A percentile compares a stretch with the other conserved stretches of the same genome.
These are phyloP conservation scores for Synanthedon andrenaeformis DNA, from an alignment of 2,888 invertebrate genomes.

Conservation along the genomic window DNA sequence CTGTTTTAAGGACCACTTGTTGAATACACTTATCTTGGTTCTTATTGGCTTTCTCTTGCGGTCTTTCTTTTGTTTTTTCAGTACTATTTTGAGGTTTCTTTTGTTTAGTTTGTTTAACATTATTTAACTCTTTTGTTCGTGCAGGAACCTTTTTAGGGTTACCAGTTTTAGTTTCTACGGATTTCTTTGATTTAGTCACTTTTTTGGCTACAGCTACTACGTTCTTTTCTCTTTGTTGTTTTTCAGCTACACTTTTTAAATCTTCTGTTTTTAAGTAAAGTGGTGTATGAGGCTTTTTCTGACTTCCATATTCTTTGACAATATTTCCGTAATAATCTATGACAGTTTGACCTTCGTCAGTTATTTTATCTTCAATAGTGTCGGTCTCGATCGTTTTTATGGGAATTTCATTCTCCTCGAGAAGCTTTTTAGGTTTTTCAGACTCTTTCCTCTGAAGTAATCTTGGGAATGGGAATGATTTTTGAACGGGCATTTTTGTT, in stretches of 20 bases:
- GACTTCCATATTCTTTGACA: conserved; percentile 76
- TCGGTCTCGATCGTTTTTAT: conserved; percentile 22
- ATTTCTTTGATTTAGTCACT: conserved; percentile 22
- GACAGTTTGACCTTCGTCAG: conserved; percentile 77
- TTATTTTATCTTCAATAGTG: conserved; percentile 42
- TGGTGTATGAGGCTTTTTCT: conserved; percentile 56
- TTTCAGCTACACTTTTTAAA: conserved; percentile 70
- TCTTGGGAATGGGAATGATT: conserved; percentile 46
- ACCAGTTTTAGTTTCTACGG: conserved; percentile 17
- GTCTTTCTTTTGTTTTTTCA: conserved; percentile 5
- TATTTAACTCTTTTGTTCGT: conserved; percentile 20
- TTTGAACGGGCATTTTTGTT: conserved; percentile 50
- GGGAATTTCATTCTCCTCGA: conserved; percentile 12
- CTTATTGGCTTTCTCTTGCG: conserved; percentile 17
- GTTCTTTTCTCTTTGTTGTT: conserved; percentile 43
- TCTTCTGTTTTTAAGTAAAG: conserved; percentile 74
- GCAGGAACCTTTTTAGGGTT: conserved; percentile 14
- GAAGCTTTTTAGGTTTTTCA: conserved; percentile 22
- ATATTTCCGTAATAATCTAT: conserved; percentile 86
- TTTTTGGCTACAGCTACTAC: conserved; percentile 27
- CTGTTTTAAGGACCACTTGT: conserved; percentile 44
- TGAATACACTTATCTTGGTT: conserved; percentile 28
- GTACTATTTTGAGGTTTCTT: not conserved
- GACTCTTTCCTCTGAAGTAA: conserved; percentile 45
- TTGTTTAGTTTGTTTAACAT: conserved; percentile 9